Conservation (phyloP, 2,797 vertebrate species). For the Diglossa cyanea region DNA sequence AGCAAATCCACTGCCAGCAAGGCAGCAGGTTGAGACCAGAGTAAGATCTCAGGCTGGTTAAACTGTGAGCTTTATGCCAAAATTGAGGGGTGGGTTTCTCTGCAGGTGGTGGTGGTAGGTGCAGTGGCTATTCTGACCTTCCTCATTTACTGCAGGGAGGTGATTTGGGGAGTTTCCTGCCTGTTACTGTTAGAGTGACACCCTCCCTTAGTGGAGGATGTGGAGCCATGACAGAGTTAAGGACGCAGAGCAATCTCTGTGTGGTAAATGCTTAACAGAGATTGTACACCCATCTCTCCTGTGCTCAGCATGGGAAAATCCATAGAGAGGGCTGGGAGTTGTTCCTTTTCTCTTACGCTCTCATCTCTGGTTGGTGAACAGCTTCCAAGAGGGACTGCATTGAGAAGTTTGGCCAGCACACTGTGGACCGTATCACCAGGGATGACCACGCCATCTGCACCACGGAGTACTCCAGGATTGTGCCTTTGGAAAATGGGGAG, state of each 20-base stretch:
- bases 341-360: background rate
- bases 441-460: conserved; percentile 88
- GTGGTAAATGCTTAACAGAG: background rate
- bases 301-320: background rate
- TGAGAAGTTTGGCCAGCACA: conserved; percentile 87
- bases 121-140: background rate
- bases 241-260: background rate
- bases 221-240: background rate
- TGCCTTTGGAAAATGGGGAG: conserved; percentile 96
- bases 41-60: background rate
- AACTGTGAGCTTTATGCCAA: background rate
- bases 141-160: background rate
- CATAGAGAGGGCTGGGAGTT: background rate
- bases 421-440: conserved; percentile 83
- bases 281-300: background rate
- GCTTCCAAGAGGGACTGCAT: conserved; percentile 94
- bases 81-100: background rate
- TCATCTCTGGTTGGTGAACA: conserved; percentile 44
- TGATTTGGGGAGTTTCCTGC: background rate
- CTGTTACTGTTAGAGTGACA: background rate
- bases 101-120: background rate
- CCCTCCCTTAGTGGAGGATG: accelerated
- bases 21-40: background rate
- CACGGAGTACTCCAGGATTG: conserved; percentile 91
- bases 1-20: background rate